Evolutionary conservation across 2,888 invertebrate species (phyloP).

Genomic region (Meghimatium bilineatum): DNA sequence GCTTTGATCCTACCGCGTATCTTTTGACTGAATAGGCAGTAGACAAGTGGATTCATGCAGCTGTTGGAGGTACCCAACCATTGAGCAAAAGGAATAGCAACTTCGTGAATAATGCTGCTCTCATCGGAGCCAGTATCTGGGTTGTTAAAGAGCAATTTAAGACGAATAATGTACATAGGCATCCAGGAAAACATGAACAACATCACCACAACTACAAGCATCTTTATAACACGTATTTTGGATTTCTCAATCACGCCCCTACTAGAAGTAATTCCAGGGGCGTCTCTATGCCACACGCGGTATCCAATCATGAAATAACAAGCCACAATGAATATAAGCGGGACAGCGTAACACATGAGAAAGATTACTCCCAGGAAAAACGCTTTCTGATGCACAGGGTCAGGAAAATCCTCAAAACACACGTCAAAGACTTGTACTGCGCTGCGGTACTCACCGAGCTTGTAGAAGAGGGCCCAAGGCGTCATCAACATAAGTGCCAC

Average conservation of each 20-base stretch:
- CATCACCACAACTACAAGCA: slow-evolving; percentile 94
- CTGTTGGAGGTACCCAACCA: slow-evolving; percentile 82
- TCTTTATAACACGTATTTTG: slow-evolving; percentile 95
- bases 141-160: slow-evolving; percentile 78
- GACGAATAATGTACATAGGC: slow-evolving; percentile 91
- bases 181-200: slow-evolving; percentile 94
- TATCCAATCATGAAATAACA: slow-evolving; percentile 95
- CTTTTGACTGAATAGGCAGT: slow-evolving; percentile 92
- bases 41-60: slow-evolving; percentile 94
- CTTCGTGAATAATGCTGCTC: slow-evolving; percentile 89
- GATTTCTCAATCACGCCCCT: slow-evolving; percentile 83
- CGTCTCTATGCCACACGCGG: slow-evolving; percentile 90
- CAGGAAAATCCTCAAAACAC: slow-evolving; percentile 46
- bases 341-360: slow-evolving; percentile 91
- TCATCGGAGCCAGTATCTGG: slow-evolving; percentile 79
- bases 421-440: slow-evolving; percentile 43
- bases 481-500: slow-evolving; percentile 89
- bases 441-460: slow-evolving; percentile 74
- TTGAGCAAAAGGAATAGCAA: slow-evolving; percentile 51
- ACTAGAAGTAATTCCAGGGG: slow-evolving; percentile 85
- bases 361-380: slow-evolving; percentile 93
- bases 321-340: slow-evolving; percentile 91
- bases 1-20: slow-evolving; percentile 51
- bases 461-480: slow-evolving; percentile 94
- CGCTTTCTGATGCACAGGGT: slow-evolving; percentile 83